Base-by-base conservation (phyloP, 2,113 vertebrate genomes). In the Muntiacus muntjak region DNA sequence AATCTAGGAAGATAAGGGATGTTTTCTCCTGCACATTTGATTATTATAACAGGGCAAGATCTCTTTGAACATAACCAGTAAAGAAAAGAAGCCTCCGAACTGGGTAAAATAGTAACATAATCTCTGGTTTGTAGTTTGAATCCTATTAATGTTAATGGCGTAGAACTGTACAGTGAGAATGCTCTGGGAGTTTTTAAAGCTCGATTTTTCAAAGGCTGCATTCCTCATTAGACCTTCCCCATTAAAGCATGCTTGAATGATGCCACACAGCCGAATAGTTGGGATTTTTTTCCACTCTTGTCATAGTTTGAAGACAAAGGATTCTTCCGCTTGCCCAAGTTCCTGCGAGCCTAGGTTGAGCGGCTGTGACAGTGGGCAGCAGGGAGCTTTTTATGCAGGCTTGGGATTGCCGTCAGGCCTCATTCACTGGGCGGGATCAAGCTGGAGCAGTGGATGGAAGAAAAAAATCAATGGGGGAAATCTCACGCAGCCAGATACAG, bases 241-340 rank as follows among this genome's bases (percentile, higher is more conserved):
- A 97, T 98, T n/a, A 93, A 82, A 67, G 64, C 64, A 85, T 1
- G 3, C 95, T 98, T 97, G 97, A 98, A 47, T 95, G 97, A 95
- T 52, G 95, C 96, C 83, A 93, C 98, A 98, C 91, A 82, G 96
- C 89, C 52, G 64, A 95, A 98, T 98, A 98, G 96, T 92, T 97
- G 25, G 0, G 0, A 88, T 97, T 98, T 98, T 97, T 97, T 84
- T 89, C 87, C 23, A 58, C 60, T 98, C 95, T 94, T 81, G 74
- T 98, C 97, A 96, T 83, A 91, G 93, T 97, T 95, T 95, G 98
- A 86, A 97, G 98, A 98, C 97, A 97, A 98, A 98, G 98, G 94
- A 97, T 98, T 98, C 97, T 97, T 98, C 97, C 95, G 95, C 98
- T 98, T 94, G 50, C 82, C 97, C 94, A 92, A 92, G 98, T 97